A percentile compares a stretch with the other conserved stretches of the same genome.
Evolutionary conservation across 2,888 invertebrate species (phyloP).

Genomic region (Rapana venosa): DNA sequence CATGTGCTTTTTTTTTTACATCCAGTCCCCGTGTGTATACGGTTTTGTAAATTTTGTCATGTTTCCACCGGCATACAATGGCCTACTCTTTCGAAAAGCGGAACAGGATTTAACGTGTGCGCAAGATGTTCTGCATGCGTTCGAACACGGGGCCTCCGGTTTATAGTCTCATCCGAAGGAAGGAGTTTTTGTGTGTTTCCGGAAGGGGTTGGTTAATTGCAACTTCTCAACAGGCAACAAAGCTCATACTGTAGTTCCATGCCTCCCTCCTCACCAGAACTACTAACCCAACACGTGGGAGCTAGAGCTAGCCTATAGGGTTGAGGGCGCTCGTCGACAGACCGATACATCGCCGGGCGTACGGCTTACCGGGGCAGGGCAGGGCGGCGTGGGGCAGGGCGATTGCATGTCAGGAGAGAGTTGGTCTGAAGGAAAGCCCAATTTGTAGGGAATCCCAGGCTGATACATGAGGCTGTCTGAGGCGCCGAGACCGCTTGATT

Average conservation of each 20-base stretch:
- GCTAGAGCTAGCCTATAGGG: not conserved
- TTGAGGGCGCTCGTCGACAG: not conserved
- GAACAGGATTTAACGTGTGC: too few species aligned
- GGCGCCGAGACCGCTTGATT: not conserved
- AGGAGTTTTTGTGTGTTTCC: too few species aligned
- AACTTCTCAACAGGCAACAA: too few species aligned
- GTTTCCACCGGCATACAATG: too few species aligned
- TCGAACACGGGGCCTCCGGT: too few species aligned
- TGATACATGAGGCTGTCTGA: slow-evolving; percentile 27
- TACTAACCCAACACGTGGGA: not conserved
- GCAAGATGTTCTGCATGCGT: too few species aligned
- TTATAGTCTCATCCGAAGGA: too few species aligned
- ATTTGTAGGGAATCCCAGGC: not conserved
- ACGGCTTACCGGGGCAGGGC: not conserved
- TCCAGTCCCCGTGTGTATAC: too few species aligned
- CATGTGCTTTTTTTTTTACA: too few species aligned
- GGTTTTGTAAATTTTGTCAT: too few species aligned
- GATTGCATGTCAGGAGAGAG: slow-evolving; percentile 21
- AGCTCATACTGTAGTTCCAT: not conserved
- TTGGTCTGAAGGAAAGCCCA: not conserved
- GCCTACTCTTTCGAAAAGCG: too few species aligned
- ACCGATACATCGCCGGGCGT: not conserved
- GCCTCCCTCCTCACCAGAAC: not conserved
- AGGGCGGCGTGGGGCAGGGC: not conserved
- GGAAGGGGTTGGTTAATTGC: too few species aligned